These are phyloP conservation scores for Troides aeacus DNA, from an alignment of 2,888 invertebrate species.

Conservation along the genomic window DNA sequence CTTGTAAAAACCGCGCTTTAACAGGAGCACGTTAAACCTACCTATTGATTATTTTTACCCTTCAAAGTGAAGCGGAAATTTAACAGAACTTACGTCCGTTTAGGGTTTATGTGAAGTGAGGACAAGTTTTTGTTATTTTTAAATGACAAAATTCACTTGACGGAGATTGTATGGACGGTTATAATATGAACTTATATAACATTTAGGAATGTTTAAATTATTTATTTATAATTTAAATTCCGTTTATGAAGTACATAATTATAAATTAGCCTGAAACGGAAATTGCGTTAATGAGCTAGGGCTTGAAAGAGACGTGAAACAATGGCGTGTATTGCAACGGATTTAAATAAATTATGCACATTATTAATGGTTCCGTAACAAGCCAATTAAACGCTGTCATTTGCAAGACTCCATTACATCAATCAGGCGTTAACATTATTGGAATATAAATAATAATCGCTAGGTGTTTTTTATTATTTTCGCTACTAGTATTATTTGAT, in stretches of 20 bases:
- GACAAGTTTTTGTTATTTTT: not conserved
- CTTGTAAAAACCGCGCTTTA: not conserved
- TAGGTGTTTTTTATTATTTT: not conserved
- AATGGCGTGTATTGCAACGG: constrained; percentile 26
- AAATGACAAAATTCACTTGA: not conserved
- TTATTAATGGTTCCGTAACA: constrained; percentile 22
- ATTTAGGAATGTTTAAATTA: not conserved
- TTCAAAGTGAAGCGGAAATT: not conserved
- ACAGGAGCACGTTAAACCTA: not conserved
- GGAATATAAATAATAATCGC: not conserved
- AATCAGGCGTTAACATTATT: not conserved
- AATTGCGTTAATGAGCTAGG: constrained; percentile 19
- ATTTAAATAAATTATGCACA: constrained; percentile 28
- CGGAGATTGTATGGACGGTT: not conserved
- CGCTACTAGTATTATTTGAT: not conserved
- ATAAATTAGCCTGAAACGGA: constrained; percentile 2
- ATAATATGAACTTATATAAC: not conserved
- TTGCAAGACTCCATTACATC: not conserved
- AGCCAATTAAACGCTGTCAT: constrained; percentile 4
- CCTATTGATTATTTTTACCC: not conserved
- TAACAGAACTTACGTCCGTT: not conserved
- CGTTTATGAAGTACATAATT: not conserved
- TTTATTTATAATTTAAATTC: not conserved
- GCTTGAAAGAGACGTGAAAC: constrained; percentile 11
- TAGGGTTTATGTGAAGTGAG: not conserved